phyloP scores from a whole-genome alignment of 2,113 vertebrate genomes.

The Apus apus region DNA sequence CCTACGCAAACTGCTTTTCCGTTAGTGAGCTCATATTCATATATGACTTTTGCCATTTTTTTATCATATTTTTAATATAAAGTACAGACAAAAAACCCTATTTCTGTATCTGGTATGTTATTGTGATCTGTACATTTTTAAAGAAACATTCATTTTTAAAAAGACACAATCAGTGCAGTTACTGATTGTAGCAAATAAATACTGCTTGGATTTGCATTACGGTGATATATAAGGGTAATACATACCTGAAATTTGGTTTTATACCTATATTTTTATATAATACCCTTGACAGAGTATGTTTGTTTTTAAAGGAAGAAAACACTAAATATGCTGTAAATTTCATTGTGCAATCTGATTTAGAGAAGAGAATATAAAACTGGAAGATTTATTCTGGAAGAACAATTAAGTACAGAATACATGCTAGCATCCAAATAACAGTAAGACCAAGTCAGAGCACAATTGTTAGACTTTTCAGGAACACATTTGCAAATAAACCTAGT shows the following conservation, averaged over 20 bases:
- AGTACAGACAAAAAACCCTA: background rate
- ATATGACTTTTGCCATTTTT: background rate
- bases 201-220: background rate
- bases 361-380: background rate
- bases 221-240: background rate
- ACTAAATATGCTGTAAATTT: background rate
- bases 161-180: background rate
- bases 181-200: background rate
- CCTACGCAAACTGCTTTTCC: background rate
- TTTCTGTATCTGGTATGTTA: background rate
- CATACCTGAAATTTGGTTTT: background rate
- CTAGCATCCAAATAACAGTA: background rate
- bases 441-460: background rate
- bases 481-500: background rate
- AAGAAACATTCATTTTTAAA: conserved; percentile 17
- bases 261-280: background rate
- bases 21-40: background rate
- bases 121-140: background rate
- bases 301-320: background rate
- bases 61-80: background rate
- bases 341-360: background rate
- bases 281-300: background rate
- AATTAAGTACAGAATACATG: background rate
- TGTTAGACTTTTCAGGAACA: background rate
- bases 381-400: background rate